phyloP scores from a whole-genome alignment of 2,797 vertebrate genomes.

The Chloroceryle inda region DNA sequence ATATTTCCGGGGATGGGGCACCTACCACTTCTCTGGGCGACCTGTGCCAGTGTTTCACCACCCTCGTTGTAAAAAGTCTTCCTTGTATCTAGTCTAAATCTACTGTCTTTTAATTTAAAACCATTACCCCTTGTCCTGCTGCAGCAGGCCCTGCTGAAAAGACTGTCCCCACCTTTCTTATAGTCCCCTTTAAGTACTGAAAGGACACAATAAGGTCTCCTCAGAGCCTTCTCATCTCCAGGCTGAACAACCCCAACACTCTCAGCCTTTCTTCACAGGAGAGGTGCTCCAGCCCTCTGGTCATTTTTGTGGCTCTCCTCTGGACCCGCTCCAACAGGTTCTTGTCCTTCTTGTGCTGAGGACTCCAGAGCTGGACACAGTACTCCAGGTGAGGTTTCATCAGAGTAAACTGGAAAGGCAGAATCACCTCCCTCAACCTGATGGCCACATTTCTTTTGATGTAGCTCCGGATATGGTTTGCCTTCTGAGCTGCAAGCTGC shows the following conservation, averaged over 20 bases:
- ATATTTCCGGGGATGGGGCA: background rate
- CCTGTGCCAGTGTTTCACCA: background rate
- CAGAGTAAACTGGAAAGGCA: background rate
- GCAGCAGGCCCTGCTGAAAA: background rate
- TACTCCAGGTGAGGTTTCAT: background rate
- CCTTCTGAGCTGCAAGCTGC: background rate
- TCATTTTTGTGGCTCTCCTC: background rate
- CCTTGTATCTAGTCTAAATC: background rate
- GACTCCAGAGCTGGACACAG: background rate
- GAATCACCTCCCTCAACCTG: background rate
- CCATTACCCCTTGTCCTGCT: background rate
- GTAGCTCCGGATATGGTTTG: background rate
- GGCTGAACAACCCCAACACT: background rate
- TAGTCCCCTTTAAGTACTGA: background rate
- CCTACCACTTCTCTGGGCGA: background rate
- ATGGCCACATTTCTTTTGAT: background rate
- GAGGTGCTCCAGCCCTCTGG: background rate
- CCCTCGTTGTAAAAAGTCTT: background rate
- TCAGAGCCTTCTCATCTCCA: background rate
- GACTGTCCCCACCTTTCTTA: background rate
- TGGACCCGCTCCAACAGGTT: background rate
- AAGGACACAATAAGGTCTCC: background rate
- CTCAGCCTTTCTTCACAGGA: no score
- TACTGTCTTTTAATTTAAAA: background rate
- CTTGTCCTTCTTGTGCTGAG: background rate